Evolutionary conservation across 2,797 vertebrate species (phyloP), one percentile per base, ranked within the genome.

Genomic region (Sebastes taczanowskii): DNA sequence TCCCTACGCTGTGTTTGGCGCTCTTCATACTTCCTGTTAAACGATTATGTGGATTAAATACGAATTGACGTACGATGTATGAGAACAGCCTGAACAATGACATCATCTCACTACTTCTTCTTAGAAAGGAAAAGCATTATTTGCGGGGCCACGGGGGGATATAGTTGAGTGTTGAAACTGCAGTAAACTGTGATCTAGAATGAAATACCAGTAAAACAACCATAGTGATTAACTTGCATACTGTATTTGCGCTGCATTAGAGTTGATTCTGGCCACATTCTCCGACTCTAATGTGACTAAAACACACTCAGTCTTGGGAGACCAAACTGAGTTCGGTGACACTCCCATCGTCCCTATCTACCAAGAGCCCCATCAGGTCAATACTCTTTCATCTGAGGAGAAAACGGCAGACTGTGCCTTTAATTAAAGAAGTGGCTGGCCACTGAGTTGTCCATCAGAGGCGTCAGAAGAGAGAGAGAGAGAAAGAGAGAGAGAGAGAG

Each of bases 401-500:
- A 75, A 58, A 71, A 77, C 53, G 20, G 56, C 82, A 82, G 84
- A 74, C 83, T 86, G 80, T 46, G 83, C 72, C 87, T 90, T 92
- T 88, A 89, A 90, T 92, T 89, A 92, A 87, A 88, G 82, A 83
- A 88, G 79, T 87, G 88, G 74, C 65, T 63, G 81, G 74, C 86
- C 80, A 83, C 77, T 74, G 82, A 82, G 81, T 85, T 85, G 88
- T 92, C 91, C 88, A 88, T 92, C 90, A 90, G 83, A 90, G 84
- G 76, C 67, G 34, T 85, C 68, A 78, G 80, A 68, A 77, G 74
- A 16, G 71, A 70, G 72, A 30, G n/a, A 16, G 35, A 11, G 34
- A 34, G 60, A 14, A 46, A 34, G 49, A 14, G 11, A 53, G 32
- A 34, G 32, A 34, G 60, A 14, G 11, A 53, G 64, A 55, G 38